These are phyloP conservation scores for Sclerurus mexicanus DNA, from an alignment of 2,113 vertebrate species.

Conservation along the genomic window DNA sequence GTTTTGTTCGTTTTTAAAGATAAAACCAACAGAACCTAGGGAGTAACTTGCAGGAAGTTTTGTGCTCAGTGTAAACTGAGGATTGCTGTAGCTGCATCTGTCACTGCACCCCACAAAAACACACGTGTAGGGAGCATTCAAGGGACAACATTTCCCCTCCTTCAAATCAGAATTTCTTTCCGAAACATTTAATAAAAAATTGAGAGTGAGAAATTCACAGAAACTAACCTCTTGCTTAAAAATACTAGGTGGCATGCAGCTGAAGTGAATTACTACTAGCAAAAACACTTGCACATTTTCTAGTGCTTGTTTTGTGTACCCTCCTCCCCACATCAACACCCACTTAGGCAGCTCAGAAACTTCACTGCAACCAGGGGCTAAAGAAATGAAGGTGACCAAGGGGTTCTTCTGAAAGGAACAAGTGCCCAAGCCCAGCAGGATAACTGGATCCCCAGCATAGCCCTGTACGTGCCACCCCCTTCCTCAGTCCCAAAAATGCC, in stretches of 20 bases:
- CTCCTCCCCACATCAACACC: not conserved
- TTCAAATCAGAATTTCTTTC: not conserved
- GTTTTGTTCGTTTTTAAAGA: not conserved
- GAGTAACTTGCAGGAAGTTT: not conserved
- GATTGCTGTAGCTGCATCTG: not conserved
- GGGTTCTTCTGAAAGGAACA: not conserved
- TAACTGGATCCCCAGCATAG: not conserved
- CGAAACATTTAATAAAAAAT: not conserved
- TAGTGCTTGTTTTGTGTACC: not conserved
- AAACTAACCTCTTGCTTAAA: not conserved
- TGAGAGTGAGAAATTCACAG: not conserved
- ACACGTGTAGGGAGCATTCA: accelerated
- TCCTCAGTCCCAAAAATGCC: not conserved
- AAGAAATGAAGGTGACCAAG: not conserved
- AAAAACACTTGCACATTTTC: not conserved
- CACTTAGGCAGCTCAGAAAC: not conserved
- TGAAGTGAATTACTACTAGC: not conserved
- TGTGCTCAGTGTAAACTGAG: accelerated
- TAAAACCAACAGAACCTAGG: not conserved
- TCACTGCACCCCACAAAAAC: not conserved
- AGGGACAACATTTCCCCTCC: not conserved
- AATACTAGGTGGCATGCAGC: not conserved
- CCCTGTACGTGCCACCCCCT: accelerated
- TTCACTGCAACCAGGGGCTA: not conserved
- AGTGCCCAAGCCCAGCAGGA: not conserved